phyloP scores from a whole-genome alignment of 1,140 invertebrate genomes.

The Brachionus asplanchnoidis region DNA sequence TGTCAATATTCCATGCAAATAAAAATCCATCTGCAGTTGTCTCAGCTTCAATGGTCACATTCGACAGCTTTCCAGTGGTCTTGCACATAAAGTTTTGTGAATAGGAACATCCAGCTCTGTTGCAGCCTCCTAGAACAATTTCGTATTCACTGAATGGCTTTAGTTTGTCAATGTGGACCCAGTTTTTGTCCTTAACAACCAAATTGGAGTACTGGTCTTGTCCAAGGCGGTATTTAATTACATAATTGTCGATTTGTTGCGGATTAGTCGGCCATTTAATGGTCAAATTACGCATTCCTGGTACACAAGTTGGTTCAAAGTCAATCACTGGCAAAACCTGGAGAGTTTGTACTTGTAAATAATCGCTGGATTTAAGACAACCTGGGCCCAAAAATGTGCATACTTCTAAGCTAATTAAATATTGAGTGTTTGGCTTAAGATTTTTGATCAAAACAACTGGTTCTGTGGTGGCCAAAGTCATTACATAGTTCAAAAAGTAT shows the following conservation, averaged over 20 bases:
- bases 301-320: not conserved
- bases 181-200: not conserved
- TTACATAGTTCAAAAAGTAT: not conserved
- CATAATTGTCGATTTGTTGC: not conserved
- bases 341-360: not conserved
- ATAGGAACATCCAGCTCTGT: not conserved
- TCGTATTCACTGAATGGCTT: not conserved
- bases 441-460: not conserved
- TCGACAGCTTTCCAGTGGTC: not conserved
- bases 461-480: not conserved
- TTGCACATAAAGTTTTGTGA: not conserved
- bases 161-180: not conserved
- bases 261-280: not conserved
- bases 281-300: not conserved
- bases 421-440: not conserved
- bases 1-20: not conserved
- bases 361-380: slow-evolving; percentile 7
- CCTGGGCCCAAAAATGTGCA: not conserved
- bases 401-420: not conserved
- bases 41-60: not conserved
- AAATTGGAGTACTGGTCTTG: not conserved
- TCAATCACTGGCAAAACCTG: not conserved
- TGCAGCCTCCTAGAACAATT: not conserved
- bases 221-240: not conserved
- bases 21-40: not conserved